phyloP scores from a whole-genome alignment of 2,888 invertebrate genomes.

The Nemurella pictetii region DNA sequence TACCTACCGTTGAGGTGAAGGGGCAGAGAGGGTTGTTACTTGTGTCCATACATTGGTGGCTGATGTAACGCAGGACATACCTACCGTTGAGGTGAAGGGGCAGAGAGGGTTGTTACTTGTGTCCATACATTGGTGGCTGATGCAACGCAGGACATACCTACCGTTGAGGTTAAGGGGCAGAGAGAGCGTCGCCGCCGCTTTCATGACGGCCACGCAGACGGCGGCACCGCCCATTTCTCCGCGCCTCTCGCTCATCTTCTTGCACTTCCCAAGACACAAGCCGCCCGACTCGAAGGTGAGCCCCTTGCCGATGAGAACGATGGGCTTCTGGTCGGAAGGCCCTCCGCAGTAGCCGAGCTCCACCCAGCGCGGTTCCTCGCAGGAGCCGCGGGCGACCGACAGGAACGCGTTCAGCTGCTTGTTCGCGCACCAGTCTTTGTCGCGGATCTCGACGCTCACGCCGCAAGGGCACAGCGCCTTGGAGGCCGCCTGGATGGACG shows the following conservation, averaged over 20 bases:
- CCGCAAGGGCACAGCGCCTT: slow-evolving; percentile 52
- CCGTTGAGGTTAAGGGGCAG: slow-evolving; percentile 63
- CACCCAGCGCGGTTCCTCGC: slow-evolving; percentile 58
- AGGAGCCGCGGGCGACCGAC: slow-evolving; percentile 59
- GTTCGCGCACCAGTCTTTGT: slow-evolving; percentile 63
- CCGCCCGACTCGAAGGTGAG: slow-evolving; percentile 18
- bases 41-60: too few relatives aligned
- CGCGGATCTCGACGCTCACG: slow-evolving; percentile 57
- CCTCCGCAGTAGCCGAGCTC: slow-evolving; percentile 60
- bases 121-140: too few relatives aligned
- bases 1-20: too few relatives aligned
- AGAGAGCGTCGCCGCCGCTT: slow-evolving; percentile 59
- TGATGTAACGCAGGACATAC: too few relatives aligned
- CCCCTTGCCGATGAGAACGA: slow-evolving; percentile 60
- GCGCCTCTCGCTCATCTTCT: slow-evolving; percentile 69
- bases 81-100: too few relatives aligned
- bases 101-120: too few relatives aligned
- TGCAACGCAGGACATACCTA: too few relatives aligned
- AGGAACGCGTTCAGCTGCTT: slow-evolving; percentile 70
- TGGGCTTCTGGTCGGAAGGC: slow-evolving; percentile 53
- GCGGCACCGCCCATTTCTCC: slow-evolving; percentile 77
- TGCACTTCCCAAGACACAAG: slow-evolving; percentile 48
- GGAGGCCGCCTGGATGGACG: slow-evolving; percentile 49
- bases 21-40: too few relatives aligned
- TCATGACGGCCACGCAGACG: slow-evolving; percentile 61